A percentile compares a stretch with the other conserved stretches of the same genome.
phyloP scores from a whole-genome alignment of 1,140 invertebrate species.

The Drosophila biarmipes region DNA sequence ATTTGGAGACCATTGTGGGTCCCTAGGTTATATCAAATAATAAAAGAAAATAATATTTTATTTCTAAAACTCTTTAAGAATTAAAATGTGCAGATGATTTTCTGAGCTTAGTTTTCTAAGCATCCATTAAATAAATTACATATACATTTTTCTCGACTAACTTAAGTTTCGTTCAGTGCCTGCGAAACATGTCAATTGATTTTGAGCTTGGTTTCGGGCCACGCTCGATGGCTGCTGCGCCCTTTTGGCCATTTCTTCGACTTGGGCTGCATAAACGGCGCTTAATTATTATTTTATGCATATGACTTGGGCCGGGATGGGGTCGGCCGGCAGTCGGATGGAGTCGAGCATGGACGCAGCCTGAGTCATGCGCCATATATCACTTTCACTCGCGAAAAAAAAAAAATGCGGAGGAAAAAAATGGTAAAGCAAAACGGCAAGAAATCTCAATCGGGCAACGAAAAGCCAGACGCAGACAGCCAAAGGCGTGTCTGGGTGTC shows the following conservation, averaged over 20 bases:
- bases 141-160: not conserved
- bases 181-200: constrained; percentile 62
- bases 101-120: too few species aligned
- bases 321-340: constrained; percentile 32
- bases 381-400: constrained; percentile 75
- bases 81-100: too few species aligned
- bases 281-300: constrained; percentile 81
- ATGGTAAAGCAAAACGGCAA: constrained; percentile 47
- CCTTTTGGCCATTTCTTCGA: constrained; percentile 66
- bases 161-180: constrained; percentile 31
- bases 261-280: constrained; percentile 66
- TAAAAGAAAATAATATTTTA: too few species aligned
- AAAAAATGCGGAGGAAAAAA: constrained; percentile 37
- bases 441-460: constrained; percentile 68
- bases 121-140: constrained; percentile 35
- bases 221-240: constrained; percentile 61
- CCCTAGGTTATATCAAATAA: too few species aligned
- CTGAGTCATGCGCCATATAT: constrained; percentile 79
- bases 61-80: too few species aligned
- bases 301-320: constrained; percentile 56
- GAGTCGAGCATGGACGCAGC: constrained; percentile 34
- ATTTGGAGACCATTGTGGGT: too few species aligned
- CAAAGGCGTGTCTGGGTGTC: constrained; percentile 64
- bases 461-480: constrained; percentile 49
- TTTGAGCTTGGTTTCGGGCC: constrained; percentile 42